Conservation (phyloP, 2,113 vertebrate species). For the Pimephales promelas region DNA sequence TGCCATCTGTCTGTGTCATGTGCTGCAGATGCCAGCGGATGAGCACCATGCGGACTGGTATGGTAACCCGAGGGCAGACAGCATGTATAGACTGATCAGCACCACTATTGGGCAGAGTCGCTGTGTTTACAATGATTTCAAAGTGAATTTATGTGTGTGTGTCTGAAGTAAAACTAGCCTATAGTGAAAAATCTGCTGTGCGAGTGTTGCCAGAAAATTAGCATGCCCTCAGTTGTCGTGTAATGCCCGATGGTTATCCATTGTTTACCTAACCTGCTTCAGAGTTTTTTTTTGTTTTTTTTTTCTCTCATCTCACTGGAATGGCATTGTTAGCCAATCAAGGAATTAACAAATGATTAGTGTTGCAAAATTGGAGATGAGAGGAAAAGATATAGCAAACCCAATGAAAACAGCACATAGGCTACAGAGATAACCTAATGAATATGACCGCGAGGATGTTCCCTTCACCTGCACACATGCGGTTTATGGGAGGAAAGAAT, state of each 20-base stretch:
- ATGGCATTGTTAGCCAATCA: conserved; percentile 52
- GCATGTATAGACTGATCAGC: conserved; percentile 21
- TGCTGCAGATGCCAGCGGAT: conserved; percentile 34
- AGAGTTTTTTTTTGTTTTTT: conserved; percentile 54
- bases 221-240: conserved; percentile 44
- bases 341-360: conserved; percentile 65
- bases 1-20: conserved; percentile 61
- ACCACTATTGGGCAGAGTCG: background rate
- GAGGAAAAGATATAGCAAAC: conserved; percentile 61
- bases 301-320: conserved; percentile 59
- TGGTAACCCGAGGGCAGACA: conserved; percentile 12
- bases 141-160: background rate
- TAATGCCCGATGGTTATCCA: conserved; percentile 52
- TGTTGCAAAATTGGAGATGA: conserved; percentile 57
- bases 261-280: conserved; percentile 61
- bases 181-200: conserved; percentile 35
- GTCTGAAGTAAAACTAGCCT: conserved; percentile 57
- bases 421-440: conserved; percentile 58
- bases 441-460: conserved; percentile 63
- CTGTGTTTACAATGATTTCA: background rate
- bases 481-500: conserved; percentile 52
- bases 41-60: conserved; percentile 40
- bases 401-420: conserved; percentile 65
- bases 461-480: conserved; percentile 56
- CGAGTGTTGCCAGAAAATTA: conserved; percentile 34